Percentiles rank a stretch among this genome's conserved stretches.
Evolutionary conservation across 2,888 invertebrate species (phyloP).

Genomic region (Leptinotarsa haldemani): DNA sequence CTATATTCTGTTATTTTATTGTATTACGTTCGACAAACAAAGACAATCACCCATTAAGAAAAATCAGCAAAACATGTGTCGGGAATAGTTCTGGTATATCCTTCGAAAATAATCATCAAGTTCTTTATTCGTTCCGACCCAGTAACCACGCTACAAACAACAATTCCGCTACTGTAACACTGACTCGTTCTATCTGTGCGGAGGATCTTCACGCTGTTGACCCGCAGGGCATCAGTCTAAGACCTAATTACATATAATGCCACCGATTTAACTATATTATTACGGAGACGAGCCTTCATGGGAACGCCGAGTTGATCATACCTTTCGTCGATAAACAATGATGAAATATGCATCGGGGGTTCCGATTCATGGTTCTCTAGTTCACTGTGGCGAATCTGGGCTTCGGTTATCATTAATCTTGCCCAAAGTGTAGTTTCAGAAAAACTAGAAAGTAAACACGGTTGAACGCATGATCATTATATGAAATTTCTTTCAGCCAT

Average conservation of each 20-base stretch:
- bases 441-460: too few relatives aligned
- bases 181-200: slow-evolving; percentile 12
- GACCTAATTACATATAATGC: slow-evolving; percentile 28
- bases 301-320: slow-evolving; percentile 4
- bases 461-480: too few relatives aligned
- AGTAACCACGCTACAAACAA: slow-evolving; percentile 7
- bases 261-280: slow-evolving; percentile 31
- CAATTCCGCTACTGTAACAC: slow-evolving; percentile 21
- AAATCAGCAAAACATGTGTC: too few relatives aligned
- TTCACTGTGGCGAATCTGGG: slow-evolving; percentile 9
- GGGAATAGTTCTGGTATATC: too few relatives aligned
- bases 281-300: slow-evolving; percentile 25
- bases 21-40: too few relatives aligned
- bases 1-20: too few relatives aligned
- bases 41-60: too few relatives aligned
- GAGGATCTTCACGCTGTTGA: slow-evolving; percentile 7
- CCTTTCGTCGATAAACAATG: background rate
- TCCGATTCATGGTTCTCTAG: slow-evolving; percentile 4
- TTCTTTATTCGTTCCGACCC: slow-evolving; percentile 11
- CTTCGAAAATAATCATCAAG: background rate
- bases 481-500: too few relatives aligned
- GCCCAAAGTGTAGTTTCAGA: too few relatives aligned
- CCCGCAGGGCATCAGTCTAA: slow-evolving; percentile 31
- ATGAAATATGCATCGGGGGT: slow-evolving; percentile 13
- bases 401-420: background rate